Evolutionary conservation across 2,797 vertebrate genomes (phyloP), one percentile per base, ranked within the genome.

Genomic region (Centroberyx gerrardi): DNA sequence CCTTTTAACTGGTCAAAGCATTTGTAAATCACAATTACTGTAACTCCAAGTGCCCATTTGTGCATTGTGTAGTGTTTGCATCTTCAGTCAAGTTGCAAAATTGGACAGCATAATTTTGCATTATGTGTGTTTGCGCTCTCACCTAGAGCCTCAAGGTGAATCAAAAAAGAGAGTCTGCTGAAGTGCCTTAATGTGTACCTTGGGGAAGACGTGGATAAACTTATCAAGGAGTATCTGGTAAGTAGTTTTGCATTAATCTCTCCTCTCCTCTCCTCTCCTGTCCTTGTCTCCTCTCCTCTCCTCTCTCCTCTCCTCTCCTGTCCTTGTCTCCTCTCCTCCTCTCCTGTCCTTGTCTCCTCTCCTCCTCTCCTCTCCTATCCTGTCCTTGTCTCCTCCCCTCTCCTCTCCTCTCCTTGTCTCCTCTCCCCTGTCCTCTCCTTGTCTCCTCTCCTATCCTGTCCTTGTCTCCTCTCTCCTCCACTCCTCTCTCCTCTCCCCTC

Each of bases 171-270:
- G 27, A 62, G 70, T 62, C 56, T 70, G 66, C 62, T 75, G 58
- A 78, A 74, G 52, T 74, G 75, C 62, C 71, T 82, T 17, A 72
- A 59, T 44, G 51, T 72, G 58, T 72, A 60, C 52, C 56, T 68
- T 56, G 73, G 62, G 14, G 51, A 72, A 72, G 58, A 72, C 10
- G 49, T 62, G 51, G 51, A 44, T 54, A 64, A 36, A 36, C 60
- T 70, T n/a, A 36, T 74, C 9, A 65, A 74, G 9, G 61, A 68
- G 53, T 67, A 75, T 49, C 44, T 53, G 36, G 5, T 44, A n/a
- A 18, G 64, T 42, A 42, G 17, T 60, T 60, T 36, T 36, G n/a
- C 29, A 38, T 38, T 38, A 38, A 38, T 8, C 38, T 3, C 33
- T 33, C 6, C 33, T n/a, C n/a, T n/a, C n/a, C n/a, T n/a, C n/a